phyloP scores from a whole-genome alignment of 92 coral and sea anemone genomes.

The Epizoanthus scotinus region DNA sequence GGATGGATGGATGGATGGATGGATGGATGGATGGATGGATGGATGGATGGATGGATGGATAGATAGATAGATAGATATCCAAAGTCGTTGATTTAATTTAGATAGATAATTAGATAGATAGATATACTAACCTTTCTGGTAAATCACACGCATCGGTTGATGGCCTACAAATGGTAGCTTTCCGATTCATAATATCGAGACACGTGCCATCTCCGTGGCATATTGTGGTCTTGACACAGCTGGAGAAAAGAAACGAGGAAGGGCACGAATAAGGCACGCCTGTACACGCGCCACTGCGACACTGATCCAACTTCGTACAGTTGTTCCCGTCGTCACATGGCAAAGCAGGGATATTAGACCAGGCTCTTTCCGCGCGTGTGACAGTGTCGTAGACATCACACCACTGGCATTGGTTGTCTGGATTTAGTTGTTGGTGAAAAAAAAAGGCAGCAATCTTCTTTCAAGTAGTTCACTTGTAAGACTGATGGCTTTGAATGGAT shows the following conservation, averaged over 20 bases:
- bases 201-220: slow-evolving; percentile 89
- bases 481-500: not conserved
- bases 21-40: no score
- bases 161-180: slow-evolving; percentile 73
- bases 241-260: slow-evolving; percentile 57
- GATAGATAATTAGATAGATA: no score
- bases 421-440: slow-evolving; percentile 68
- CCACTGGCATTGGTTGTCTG: slow-evolving; percentile 89
- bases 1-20: no score
- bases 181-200: slow-evolving; percentile 50
- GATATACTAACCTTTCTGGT: slow-evolving; percentile 71
- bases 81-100: no score
- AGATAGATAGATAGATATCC: no score
- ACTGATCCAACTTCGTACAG: no score
- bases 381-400: slow-evolving; percentile 74
- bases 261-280: slow-evolving; percentile 80
- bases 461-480: no score
- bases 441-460: not conserved
- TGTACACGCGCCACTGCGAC: slow-evolving; percentile 58
- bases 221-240: slow-evolving; percentile 64
- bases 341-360: slow-evolving; percentile 83
- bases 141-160: slow-evolving; percentile 78
- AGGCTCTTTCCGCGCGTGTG: slow-evolving; percentile 56
- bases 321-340: slow-evolving; percentile 84
- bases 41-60: no score